Conservation (phyloP, 2,888 invertebrate genomes). For the Tinea pellionella region DNA sequence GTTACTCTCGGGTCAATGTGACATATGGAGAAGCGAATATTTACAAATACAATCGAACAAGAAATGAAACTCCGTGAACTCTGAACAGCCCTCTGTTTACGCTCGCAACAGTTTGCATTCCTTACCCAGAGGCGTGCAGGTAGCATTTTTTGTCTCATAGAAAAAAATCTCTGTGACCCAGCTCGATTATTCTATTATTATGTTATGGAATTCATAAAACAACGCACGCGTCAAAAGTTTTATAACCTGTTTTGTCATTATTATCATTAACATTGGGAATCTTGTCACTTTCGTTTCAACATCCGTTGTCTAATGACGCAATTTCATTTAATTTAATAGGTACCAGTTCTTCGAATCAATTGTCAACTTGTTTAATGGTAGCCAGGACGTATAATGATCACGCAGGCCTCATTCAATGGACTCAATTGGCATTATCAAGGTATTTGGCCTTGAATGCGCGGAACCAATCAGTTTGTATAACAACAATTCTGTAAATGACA, state of each 20-base stretch:
- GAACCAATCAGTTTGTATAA: slow-evolving; percentile 1
- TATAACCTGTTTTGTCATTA: slow-evolving; percentile 2
- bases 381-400: not conserved
- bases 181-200: not conserved
- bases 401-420: not conserved
- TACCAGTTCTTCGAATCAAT: not conserved
- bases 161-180: not conserved
- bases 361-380: not conserved
- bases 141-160: not conserved
- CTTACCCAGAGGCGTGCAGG: not conserved
- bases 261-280: not conserved
- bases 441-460: not conserved
- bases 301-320: not conserved
- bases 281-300: not conserved
- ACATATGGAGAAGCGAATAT: too few relatives aligned
- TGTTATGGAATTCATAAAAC: not conserved
- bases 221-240: slow-evolving; percentile 1
- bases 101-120: not conserved
- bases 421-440: not conserved
- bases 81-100: not conserved
- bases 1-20: too few relatives aligned
- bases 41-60: too few relatives aligned
- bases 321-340: not conserved
- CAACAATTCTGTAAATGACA: not conserved
- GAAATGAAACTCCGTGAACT: not conserved